These are phyloP conservation scores for Pharmacophagus antenor DNA, from an alignment of 2,888 invertebrate species.

Conservation along the genomic window DNA sequence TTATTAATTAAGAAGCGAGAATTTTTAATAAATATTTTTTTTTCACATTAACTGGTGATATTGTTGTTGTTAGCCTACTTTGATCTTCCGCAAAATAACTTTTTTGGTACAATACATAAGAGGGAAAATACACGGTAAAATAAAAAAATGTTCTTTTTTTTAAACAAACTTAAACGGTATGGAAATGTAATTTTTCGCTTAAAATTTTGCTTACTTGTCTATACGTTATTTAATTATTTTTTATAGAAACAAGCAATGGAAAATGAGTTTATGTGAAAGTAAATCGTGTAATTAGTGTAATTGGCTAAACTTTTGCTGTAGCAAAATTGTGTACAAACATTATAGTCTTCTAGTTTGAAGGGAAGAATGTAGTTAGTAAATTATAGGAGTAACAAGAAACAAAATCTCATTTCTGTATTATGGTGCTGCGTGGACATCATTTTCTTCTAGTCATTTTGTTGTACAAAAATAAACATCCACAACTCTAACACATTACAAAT, in stretches of 20 bases:
- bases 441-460: not conserved
- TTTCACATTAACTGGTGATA: not conserved
- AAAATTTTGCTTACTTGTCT: not conserved
- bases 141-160: too few species aligned
- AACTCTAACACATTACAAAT: not conserved
- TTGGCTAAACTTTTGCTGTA: not conserved
- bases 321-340: not conserved
- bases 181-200: not conserved
- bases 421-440: too few species aligned
- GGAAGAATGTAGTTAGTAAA: not conserved
- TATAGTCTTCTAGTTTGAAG: too few species aligned
- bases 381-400: not conserved
- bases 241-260: too few species aligned
- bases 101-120: too few species aligned
- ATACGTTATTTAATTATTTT: not conserved
- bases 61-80: too few species aligned
- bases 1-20: conserved; percentile 13
- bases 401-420: not conserved
- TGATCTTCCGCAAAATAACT: not conserved
- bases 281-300: too few species aligned
- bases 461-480: not conserved
- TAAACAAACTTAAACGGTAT: too few species aligned
- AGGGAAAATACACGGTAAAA: too few species aligned
- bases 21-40: not conserved
- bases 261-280: too few species aligned